Evolutionary conservation across 2,888 invertebrate species (phyloP).

Genomic region (Petrophora chlorosata): DNA sequence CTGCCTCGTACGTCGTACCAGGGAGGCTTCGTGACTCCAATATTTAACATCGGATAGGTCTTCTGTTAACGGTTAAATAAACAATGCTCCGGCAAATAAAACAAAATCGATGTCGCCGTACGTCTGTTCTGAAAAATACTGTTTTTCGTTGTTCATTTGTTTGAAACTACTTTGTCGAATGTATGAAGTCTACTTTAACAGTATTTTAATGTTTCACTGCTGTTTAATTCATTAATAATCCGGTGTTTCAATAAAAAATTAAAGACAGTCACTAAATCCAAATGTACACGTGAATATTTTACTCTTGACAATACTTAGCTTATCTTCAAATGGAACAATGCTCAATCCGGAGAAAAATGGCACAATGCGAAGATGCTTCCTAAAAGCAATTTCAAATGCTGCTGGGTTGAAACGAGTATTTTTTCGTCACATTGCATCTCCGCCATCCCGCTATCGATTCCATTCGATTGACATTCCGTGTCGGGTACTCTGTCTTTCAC

Average conservation of each 20-base stretch:
- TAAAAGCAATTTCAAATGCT: slow-evolving; percentile 26
- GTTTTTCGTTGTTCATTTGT: no score
- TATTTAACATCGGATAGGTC: slow-evolving; percentile 8
- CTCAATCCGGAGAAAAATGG: background rate
- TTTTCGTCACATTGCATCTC: slow-evolving; percentile 31
- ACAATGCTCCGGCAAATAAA: background rate
- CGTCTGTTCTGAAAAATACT: background rate
- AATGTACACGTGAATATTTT: no score
- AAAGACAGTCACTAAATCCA: no score
- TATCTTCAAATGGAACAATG: background rate
- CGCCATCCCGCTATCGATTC: slow-evolving; percentile 31
- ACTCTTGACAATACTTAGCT: no score
- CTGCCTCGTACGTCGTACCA: slow-evolving; percentile 19
- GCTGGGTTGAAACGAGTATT: slow-evolving; percentile 27
- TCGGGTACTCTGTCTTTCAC: slow-evolving; percentile 30
- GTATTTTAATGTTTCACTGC: no score
- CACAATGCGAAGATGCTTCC: slow-evolving; percentile 8
- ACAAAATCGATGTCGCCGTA: background rate
- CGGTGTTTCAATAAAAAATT: no score
- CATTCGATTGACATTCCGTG: slow-evolving; percentile 34
- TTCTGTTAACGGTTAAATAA: slow-evolving; percentile 9
- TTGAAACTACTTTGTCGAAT: no score
- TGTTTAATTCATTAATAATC: no score
- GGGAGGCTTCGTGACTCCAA: slow-evolving; percentile 20
- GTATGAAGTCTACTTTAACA: no score